A percentile compares a stretch with the other conserved stretches of the same genome.
Conservation (phyloP, 2,797 vertebrate species). For the Podarcis lilfordi region DNA sequence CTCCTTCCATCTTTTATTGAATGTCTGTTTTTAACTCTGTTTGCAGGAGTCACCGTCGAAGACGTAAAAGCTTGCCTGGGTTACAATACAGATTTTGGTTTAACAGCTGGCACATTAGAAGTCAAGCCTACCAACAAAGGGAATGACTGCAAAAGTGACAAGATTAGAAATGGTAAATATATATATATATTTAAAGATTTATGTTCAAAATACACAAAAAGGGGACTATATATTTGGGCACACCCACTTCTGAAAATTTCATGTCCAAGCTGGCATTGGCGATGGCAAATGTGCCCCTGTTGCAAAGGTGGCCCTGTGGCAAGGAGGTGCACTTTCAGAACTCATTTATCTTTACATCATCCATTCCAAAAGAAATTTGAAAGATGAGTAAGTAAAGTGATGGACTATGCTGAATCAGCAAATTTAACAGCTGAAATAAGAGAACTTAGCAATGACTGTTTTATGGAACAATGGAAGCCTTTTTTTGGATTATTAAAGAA, state of each 20-base stretch:
- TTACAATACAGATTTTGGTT: slow-evolving; percentile 36
- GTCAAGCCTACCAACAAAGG: accelerated
- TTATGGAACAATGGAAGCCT: too few species aligned
- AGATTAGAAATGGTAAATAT: slow-evolving; percentile 25
- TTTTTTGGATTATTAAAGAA: too few species aligned
- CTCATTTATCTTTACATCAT: background rate
- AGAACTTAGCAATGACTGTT: too few species aligned
- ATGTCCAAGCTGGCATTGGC: background rate
- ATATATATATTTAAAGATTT: too few species aligned
- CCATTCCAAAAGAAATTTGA: background rate
- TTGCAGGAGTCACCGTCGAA: slow-evolving; percentile 66
- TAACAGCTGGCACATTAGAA: accelerated
- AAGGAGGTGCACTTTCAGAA: too few species aligned
- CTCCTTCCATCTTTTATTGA: slow-evolving; percentile 24
- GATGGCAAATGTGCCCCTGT: background rate
- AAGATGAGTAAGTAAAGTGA: too few species aligned
- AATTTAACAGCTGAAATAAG: too few species aligned
- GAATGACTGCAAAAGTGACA: slow-evolving; percentile 41
- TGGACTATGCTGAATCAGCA: too few species aligned
- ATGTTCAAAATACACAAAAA: background rate
- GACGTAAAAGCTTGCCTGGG: slow-evolving; percentile 75
- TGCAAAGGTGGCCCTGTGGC: background rate
- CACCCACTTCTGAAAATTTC: background rate
- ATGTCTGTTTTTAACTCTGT: slow-evolving; percentile 33
- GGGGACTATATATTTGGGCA: background rate